phyloP scores from a whole-genome alignment of 2,797 vertebrate genomes.

The Hippopotamyrus pictus region DNA sequence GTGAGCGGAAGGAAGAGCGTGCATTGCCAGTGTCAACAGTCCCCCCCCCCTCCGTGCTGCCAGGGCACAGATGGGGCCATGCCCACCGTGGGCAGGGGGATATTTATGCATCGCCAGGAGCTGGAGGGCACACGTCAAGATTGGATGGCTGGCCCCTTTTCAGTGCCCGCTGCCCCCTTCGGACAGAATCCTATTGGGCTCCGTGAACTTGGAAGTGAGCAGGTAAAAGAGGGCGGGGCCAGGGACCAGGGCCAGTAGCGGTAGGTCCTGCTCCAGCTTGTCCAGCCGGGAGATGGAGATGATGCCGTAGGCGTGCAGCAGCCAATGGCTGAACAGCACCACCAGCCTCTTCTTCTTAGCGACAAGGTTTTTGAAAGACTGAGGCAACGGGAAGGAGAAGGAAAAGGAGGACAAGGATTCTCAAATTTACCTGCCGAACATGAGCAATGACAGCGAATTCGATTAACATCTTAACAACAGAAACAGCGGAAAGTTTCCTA shows the following conservation, averaged over 20 bases:
- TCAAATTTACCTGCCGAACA: not conserved
- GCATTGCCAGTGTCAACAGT: not conserved
- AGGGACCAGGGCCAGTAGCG: constrained; percentile 83
- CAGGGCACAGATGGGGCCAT: not conserved
- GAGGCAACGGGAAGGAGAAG: constrained; percentile 5
- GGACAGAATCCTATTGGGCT: constrained; percentile 85
- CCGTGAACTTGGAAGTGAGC: constrained; percentile 86
- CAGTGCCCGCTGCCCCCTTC: constrained; percentile 87
- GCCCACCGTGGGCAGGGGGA: not conserved
- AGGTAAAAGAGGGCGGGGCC: constrained; percentile 91
- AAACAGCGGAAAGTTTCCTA: constrained; percentile 43
- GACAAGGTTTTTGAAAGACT: constrained; percentile 89
- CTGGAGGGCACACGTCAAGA: not conserved
- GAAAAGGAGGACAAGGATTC: not conserved
- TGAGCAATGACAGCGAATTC: not conserved
- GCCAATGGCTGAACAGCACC: constrained; percentile 94
- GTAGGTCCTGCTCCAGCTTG: constrained; percentile 83
- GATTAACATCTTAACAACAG: not conserved
- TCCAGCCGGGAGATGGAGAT: constrained; percentile 93
- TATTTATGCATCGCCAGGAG: not conserved
- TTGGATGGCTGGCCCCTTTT: constrained; percentile 12
- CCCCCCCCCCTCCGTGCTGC: not conserved
- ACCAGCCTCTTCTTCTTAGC: constrained; percentile 92
- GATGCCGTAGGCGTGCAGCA: constrained; percentile 92
- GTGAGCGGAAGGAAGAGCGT: not conserved